Conservation (phyloP, 2,797 vertebrate species). For the Channallabes apus region DNA sequence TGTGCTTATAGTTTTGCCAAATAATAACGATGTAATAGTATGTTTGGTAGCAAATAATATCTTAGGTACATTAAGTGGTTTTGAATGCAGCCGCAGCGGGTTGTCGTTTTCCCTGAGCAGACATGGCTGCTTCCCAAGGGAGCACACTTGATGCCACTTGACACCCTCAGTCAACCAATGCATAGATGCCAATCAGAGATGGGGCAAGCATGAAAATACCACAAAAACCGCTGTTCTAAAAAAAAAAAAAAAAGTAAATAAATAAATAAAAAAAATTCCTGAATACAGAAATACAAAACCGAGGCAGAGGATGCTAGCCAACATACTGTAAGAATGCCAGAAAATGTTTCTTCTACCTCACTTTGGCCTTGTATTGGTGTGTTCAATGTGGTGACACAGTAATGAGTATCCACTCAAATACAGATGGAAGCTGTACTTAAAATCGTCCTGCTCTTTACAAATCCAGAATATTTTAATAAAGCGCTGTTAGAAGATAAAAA, state of each 20-base stretch:
- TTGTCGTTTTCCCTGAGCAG: constrained; percentile 13
- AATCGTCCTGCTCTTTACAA: not conserved
- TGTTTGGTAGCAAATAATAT: constrained; percentile 12
- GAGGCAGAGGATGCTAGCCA: not conserved
- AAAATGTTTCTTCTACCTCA: not conserved
- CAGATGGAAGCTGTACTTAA: not conserved
- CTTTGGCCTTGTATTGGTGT: not conserved
- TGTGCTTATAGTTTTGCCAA: not conserved
- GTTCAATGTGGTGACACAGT: not conserved
- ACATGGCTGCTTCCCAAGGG: constrained; percentile 13
- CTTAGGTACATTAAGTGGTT: constrained; percentile 7
- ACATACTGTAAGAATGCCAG: not conserved
- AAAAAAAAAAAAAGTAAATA: not conserved
- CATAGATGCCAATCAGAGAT: constrained; percentile 11
- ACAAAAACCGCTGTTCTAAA: constrained; percentile 1
- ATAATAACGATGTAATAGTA: not conserved
- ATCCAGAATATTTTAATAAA: constrained; percentile 10
- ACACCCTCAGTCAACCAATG: not conserved
- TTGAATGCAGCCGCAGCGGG: constrained; percentile 1
- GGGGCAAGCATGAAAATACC: not conserved
- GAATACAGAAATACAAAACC: not conserved
- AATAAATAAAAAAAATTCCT: too few relatives aligned
- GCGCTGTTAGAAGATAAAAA: not conserved
- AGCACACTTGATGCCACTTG: constrained; percentile 18
- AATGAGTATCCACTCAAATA: not conserved